Conservation (phyloP, 2,888 invertebrate species). For the Pseudeuparius sepicola region DNA sequence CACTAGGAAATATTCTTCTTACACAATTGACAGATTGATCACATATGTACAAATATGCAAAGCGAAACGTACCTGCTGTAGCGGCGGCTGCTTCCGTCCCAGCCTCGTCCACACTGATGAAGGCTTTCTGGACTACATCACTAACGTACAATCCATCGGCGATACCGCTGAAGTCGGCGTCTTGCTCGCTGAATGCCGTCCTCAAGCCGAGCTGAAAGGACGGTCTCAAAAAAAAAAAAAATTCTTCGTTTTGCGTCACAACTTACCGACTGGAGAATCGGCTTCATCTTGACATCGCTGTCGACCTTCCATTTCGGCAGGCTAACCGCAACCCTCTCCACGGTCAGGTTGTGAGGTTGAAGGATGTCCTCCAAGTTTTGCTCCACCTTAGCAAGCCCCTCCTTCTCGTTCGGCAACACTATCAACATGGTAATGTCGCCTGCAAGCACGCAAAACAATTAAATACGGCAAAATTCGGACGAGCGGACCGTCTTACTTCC, state of each 20-base stretch:
- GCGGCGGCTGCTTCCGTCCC: slow-evolving; percentile 37
- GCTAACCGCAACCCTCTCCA: slow-evolving; percentile 22
- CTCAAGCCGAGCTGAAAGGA: slow-evolving; percentile 26
- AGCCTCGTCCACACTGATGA: slow-evolving; percentile 34
- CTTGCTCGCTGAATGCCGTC: slow-evolving; percentile 19
- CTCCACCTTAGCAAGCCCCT: slow-evolving; percentile 24
- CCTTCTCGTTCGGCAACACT: slow-evolving; percentile 27
- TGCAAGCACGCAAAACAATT: too few relatives aligned
- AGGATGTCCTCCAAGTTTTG: slow-evolving; percentile 20
- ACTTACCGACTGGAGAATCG: slow-evolving; percentile 25
- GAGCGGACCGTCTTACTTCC: slow-evolving; percentile 23
- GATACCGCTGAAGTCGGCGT: slow-evolving; percentile 31
- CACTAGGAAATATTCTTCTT: too few relatives aligned
- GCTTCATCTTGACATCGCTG: slow-evolving; percentile 23
- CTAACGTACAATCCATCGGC: slow-evolving; percentile 27
- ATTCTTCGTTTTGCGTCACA: too few relatives aligned
- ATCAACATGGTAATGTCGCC: slow-evolving; percentile 25
- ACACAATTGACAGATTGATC: too few relatives aligned
- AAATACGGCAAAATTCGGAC: too few relatives aligned
- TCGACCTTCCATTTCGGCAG: slow-evolving; percentile 26
- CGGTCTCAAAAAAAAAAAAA: too few relatives aligned
- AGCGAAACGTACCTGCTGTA: slow-evolving; percentile 29
- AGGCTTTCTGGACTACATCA: slow-evolving; percentile 34
- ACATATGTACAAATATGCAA: too few relatives aligned
- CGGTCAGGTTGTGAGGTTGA: slow-evolving; percentile 17